Percentiles rank a stretch among this genome's conserved stretches.
phyloP scores from a whole-genome alignment of 1,140 invertebrate species.

The Caenorhabditis inopinata region DNA sequence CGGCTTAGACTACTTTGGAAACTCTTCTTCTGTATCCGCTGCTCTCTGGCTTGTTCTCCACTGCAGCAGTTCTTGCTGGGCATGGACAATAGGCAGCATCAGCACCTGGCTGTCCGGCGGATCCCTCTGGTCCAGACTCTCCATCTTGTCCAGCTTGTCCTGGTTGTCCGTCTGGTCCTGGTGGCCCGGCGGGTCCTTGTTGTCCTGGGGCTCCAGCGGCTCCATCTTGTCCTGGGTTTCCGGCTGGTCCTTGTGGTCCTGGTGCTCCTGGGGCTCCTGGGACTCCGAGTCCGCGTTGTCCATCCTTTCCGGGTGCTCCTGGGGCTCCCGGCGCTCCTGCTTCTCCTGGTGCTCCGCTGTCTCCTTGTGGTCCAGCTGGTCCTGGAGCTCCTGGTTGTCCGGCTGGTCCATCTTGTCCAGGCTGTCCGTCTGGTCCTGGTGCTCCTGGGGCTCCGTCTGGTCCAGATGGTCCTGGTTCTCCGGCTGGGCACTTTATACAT shows the following conservation, averaged over 20 bases:
- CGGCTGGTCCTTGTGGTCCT: constrained; percentile 13
- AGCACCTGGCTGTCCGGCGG: constrained; percentile 17
- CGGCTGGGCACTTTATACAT: constrained; percentile 3
- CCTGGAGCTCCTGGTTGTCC: constrained; percentile 33
- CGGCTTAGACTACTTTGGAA: constrained; percentile 12
- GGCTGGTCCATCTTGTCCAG: constrained; percentile 5
- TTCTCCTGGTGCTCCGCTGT: not conserved
- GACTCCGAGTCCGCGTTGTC: constrained; percentile 1
- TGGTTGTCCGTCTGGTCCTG: constrained; percentile 28
- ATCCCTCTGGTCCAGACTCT: constrained; percentile 17
- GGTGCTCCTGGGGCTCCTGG: constrained; percentile 23
- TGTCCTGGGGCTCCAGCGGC: constrained; percentile 29
- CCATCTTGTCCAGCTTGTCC: constrained; percentile 33
- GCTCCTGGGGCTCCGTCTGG: constrained; percentile 35
- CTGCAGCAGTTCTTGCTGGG: constrained; percentile 13
- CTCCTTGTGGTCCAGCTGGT: constrained; percentile 21
- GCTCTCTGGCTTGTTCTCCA: constrained; percentile 25
- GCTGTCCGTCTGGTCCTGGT: constrained; percentile 21
- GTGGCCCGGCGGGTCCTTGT: not conserved
- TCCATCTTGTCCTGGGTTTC: constrained; percentile 32
- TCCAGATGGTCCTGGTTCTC: constrained; percentile 31
- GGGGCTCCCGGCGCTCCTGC: constrained; percentile 16
- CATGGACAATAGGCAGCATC: constrained; percentile 28
- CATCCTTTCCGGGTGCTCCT: constrained; percentile 8
- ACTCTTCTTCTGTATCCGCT: constrained; percentile 33